Conservation (phyloP, 2,797 vertebrate genomes). For the Hoplostethus mediterraneus region DNA sequence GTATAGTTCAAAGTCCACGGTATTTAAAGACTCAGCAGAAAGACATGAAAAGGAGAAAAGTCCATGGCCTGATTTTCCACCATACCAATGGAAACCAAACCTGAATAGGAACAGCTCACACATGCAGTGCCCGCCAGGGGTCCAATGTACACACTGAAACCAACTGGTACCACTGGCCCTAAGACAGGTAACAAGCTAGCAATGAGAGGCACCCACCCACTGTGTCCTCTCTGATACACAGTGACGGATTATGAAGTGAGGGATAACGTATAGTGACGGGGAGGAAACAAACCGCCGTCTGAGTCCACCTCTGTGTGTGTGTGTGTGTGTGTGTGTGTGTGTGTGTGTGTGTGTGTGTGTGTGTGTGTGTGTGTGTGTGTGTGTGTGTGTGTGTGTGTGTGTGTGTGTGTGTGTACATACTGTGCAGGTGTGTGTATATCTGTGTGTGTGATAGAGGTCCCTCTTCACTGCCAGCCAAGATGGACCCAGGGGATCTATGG, state of each 20-base stretch:
- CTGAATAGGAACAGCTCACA: no score
- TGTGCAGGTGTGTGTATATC: no score
- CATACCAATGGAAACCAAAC: no score
- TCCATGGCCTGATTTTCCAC: no score
- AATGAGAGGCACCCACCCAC: slow-evolving; percentile 3
- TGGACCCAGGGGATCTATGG: slow-evolving; percentile 43
- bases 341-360: not conserved
- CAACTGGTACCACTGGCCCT: slow-evolving; percentile 1
- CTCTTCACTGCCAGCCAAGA: slow-evolving; percentile 20
- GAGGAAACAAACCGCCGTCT: slow-evolving; percentile 28
- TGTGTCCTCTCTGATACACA: slow-evolving; percentile 8
- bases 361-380: slow-evolving; percentile 11
- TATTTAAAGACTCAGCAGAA: no score
- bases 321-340: slow-evolving; percentile 19
- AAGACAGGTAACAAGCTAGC: slow-evolving; percentile 27
- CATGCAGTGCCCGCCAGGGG: no score
- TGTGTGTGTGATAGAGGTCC: slow-evolving; percentile 15
- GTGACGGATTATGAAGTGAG: slow-evolving; percentile 19
- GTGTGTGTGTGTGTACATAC: slow-evolving; percentile 11
- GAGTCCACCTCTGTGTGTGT: slow-evolving; percentile 4
- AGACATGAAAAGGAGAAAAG: no score
- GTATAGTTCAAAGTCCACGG: no score
- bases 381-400: slow-evolving; percentile 10
- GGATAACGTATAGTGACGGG: slow-evolving; percentile 11
- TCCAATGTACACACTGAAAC: not conserved